These are phyloP conservation scores for Balanococcus diminutus DNA, from an alignment of 2,888 invertebrate species.

Conservation along the genomic window DNA sequence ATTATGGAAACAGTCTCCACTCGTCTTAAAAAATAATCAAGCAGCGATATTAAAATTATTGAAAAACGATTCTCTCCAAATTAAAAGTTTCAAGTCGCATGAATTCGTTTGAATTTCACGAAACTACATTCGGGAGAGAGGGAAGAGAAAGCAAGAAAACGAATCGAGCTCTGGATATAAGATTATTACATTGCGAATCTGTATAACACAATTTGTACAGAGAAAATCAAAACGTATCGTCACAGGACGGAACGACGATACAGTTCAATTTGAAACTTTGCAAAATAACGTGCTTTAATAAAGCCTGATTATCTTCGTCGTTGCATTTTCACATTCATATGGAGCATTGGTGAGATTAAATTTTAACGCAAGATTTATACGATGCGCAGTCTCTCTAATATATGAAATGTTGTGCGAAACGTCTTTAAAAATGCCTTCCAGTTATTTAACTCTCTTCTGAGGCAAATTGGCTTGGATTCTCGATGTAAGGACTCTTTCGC, in stretches of 20 bases:
- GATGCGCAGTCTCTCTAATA: constrained; percentile 19
- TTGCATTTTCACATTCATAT: constrained; percentile 22
- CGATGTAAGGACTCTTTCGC: background rate
- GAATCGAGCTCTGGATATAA: background rate
- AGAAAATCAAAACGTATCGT: constrained; percentile 20
- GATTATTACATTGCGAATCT: background rate
- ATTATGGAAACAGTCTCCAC: background rate
- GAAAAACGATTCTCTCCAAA: background rate
- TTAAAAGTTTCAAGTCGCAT: background rate
- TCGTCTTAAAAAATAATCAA: background rate
- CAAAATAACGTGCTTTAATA: constrained; percentile 21
- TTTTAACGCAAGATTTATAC: constrained; percentile 21
- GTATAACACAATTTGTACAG: constrained; percentile 12
- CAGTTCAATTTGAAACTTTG: constrained; percentile 21
- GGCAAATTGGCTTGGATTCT: background rate
- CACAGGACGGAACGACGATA: constrained; percentile 1
- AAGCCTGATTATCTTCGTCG: constrained; percentile 23
- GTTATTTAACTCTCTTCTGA: background rate
- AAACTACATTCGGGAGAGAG: background rate
- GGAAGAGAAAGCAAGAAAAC: background rate
- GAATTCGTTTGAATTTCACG: background rate
- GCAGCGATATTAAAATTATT: background rate
- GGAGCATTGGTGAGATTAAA: background rate
- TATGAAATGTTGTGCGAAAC: constrained; percentile 20
- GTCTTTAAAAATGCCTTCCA: constrained; percentile 12